These are phyloP conservation scores for Netta rufina DNA, from an alignment of 2,797 vertebrate genomes.

Conservation along the genomic window DNA sequence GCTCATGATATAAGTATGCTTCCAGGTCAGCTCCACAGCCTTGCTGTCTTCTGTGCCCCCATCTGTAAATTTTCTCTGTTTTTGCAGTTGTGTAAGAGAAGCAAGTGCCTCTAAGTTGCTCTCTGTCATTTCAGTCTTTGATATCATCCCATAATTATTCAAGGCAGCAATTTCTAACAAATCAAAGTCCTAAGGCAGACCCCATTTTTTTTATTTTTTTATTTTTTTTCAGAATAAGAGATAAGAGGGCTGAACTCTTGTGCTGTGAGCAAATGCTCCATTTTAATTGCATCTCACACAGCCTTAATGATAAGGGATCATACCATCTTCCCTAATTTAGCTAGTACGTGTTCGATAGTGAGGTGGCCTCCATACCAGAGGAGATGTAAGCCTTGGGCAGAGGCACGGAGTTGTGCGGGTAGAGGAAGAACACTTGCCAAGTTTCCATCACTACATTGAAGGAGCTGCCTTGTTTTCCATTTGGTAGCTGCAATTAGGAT, in stretches of 20 bases:
- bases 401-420: accelerated
- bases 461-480: neutral
- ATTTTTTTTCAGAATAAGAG: neutral
- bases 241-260: neutral
- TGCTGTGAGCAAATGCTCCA: neutral
- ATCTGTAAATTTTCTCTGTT: neutral
- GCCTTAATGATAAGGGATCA: neutral
- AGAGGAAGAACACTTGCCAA: neutral
- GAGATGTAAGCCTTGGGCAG: neutral
- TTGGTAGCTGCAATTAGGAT: neutral
- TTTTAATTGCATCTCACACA: neutral
- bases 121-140: neutral
- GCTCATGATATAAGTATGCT: neutral
- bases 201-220: too few species aligned
- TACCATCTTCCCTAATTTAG: neutral
- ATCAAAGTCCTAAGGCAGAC: neutral
- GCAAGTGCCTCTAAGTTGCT: neutral
- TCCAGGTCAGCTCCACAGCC: neutral
- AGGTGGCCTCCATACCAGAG: neutral
- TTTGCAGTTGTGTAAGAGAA: neutral
- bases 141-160: neutral
- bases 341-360: too few species aligned
- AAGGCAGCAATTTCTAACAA: neutral
- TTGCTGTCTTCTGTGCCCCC: neutral
- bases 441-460: neutral